A percentile compares a stretch with the other conserved stretches of the same genome.
These are phyloP conservation scores for Omphaloscelis lunosa DNA, from an alignment of 2,888 invertebrate genomes.

Conservation along the genomic window DNA sequence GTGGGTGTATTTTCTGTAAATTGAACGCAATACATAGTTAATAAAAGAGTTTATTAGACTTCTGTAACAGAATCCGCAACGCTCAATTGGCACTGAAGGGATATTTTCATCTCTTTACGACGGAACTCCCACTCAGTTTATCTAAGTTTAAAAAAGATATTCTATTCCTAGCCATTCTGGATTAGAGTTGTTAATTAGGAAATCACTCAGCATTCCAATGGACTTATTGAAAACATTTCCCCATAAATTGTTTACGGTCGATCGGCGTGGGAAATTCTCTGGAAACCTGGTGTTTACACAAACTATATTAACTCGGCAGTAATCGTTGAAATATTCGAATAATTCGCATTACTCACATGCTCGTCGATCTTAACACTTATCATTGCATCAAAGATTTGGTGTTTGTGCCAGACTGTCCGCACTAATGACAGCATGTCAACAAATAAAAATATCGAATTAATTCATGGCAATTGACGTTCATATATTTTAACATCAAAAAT, in stretches of 20 bases:
- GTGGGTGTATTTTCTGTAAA: slow-evolving; percentile 16
- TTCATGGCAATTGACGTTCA: slow-evolving; percentile 47
- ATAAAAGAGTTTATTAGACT: slow-evolving; percentile 44
- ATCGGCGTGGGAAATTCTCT: slow-evolving; percentile 65
- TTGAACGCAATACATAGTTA: slow-evolving; percentile 4
- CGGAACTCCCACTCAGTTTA: slow-evolving; percentile 42
- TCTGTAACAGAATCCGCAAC: slow-evolving; percentile 27
- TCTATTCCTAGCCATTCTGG: slow-evolving; percentile 36
- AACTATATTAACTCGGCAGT: slow-evolving; percentile 68
- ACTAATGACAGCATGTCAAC: slow-evolving; percentile 18
- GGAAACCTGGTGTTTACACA: slow-evolving; percentile 69
- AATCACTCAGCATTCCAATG: slow-evolving; percentile 31
- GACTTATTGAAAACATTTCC: slow-evolving; percentile 60
- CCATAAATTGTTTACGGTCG: slow-evolving; percentile 38
- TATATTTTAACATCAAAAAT: slow-evolving; percentile 31
- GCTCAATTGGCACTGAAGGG: slow-evolving; percentile 6
- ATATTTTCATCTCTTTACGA: slow-evolving; percentile 48
- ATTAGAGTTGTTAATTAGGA: slow-evolving; percentile 35
- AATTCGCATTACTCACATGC: slow-evolving; percentile 69
- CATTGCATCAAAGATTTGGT: slow-evolving; percentile 44
- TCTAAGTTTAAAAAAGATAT: slow-evolving; percentile 40
- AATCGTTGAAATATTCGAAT: slow-evolving; percentile 73
- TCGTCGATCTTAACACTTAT: slow-evolving; percentile 57
- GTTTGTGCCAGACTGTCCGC: slow-evolving; percentile 48
- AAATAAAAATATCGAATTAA: slow-evolving; percentile 46